Conservation (phyloP, 2,113 vertebrate genomes). For the Pandion haliaetus region DNA sequence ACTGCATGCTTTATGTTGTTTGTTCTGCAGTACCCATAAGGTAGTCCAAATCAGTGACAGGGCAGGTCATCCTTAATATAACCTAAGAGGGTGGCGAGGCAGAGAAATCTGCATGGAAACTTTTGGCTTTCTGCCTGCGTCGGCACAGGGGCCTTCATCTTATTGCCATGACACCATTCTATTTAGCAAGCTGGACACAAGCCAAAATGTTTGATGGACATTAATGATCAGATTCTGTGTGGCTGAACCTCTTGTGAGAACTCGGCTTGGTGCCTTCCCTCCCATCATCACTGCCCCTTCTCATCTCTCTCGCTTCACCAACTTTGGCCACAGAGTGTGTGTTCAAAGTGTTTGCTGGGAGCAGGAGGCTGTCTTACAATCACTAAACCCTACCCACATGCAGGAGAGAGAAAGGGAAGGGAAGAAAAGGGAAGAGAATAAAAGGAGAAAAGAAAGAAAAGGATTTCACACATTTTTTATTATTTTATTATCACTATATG, state of each 20-base stretch:
- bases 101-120: not conserved
- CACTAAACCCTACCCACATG: not conserved
- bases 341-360: not conserved
- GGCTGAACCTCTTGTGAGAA: constrained; percentile 34
- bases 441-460: not conserved
- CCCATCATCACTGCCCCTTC: constrained; percentile 41
- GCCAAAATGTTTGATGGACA: constrained; percentile 21
- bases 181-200: constrained; percentile 16
- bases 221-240: constrained; percentile 48
- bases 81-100: not conserved
- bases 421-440: not conserved
- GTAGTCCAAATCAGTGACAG: not conserved
- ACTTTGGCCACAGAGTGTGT: not conserved
- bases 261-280: constrained; percentile 33
- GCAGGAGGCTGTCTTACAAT: not conserved
- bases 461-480: not conserved
- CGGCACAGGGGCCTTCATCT: not conserved
- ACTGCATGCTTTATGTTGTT: not conserved
- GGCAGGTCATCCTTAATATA: not conserved
- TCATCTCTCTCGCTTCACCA: constrained; percentile 53
- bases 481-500: not conserved
- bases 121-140: not conserved
- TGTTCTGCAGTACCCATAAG: not conserved
- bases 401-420: not conserved
- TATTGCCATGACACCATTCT: not conserved